These are phyloP conservation scores for Sinodicranocentrus sp. DNA, from an alignment of 2,888 invertebrate genomes.

Conservation along the genomic window DNA sequence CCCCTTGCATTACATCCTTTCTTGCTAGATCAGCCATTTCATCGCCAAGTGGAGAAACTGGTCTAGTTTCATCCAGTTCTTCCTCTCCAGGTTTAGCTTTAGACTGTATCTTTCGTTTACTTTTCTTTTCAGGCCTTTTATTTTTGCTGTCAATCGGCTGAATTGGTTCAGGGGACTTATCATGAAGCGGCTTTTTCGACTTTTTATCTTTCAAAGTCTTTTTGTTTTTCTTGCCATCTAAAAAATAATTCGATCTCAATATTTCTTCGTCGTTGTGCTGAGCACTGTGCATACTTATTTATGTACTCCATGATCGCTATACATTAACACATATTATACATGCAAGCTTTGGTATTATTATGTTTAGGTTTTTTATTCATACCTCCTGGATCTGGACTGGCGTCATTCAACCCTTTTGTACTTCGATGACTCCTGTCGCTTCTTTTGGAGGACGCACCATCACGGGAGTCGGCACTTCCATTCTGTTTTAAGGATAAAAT, in stretches of 20 bases:
- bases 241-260: no score
- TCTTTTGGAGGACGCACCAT: no score
- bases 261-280: no score
- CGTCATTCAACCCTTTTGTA: neutral
- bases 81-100: slow-evolving; percentile 16
- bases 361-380: neutral
- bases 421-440: neutral
- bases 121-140: slow-evolving; percentile 7
- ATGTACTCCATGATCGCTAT: no score
- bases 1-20: slow-evolving; percentile 27
- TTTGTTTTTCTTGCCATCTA: slow-evolving; percentile 2
- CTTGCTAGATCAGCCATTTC: slow-evolving; percentile 20
- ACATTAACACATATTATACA: no score
- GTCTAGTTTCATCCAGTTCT: neutral
- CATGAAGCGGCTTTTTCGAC: no score
- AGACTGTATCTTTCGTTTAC: neutral
- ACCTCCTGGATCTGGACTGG: neutral
- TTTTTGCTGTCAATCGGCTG: no score
- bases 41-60: neutral
- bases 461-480: no score
- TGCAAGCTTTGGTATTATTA: no score
- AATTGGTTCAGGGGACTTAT: no score
- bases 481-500: no score
- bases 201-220: slow-evolving; percentile 4
- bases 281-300: no score